Evolutionary conservation across 2,888 invertebrate species (phyloP).

Genomic region (Cerceris ruficornis): DNA sequence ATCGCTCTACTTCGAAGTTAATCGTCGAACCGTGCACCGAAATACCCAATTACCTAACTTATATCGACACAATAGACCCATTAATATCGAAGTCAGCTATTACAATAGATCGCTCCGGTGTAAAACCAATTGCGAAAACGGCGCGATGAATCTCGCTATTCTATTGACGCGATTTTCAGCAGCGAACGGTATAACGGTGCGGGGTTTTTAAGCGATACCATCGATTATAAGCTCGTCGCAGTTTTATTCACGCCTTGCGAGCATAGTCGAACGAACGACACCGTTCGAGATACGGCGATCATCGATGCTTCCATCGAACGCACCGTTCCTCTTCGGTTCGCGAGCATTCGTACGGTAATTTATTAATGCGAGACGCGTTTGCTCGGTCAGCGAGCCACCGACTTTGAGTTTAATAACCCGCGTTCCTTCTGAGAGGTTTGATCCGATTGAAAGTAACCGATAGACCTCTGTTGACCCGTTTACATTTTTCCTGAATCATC

Average conservation of each 20-base stretch:
- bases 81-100: background rate
- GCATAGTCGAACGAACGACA: constrained; percentile 23
- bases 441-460: background rate
- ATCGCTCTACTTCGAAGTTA: background rate
- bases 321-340: constrained; percentile 5
- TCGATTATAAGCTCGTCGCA: constrained; percentile 40
- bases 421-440: background rate
- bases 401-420: constrained; percentile 46
- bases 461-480: no score
- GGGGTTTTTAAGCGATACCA: constrained; percentile 16
- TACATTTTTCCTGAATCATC: no score
- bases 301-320: constrained; percentile 8
- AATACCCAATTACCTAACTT: no score
- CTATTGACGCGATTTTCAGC: background rate
- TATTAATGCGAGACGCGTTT: constrained; percentile 42
- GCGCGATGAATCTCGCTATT: background rate
- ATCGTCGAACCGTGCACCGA: no score
- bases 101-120: background rate
- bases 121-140: background rate
- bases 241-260: constrained; percentile 22
- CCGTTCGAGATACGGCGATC: constrained; percentile 36
- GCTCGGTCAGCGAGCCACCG: constrained; percentile 20
- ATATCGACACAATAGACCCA: no score
- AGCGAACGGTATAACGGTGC: constrained; percentile 30
- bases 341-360: constrained; percentile 47